Evolutionary conservation across 2,888 invertebrate species (phyloP), one percentile per base, ranked within the genome.

Genomic region (Epirrhoe alternata): DNA sequence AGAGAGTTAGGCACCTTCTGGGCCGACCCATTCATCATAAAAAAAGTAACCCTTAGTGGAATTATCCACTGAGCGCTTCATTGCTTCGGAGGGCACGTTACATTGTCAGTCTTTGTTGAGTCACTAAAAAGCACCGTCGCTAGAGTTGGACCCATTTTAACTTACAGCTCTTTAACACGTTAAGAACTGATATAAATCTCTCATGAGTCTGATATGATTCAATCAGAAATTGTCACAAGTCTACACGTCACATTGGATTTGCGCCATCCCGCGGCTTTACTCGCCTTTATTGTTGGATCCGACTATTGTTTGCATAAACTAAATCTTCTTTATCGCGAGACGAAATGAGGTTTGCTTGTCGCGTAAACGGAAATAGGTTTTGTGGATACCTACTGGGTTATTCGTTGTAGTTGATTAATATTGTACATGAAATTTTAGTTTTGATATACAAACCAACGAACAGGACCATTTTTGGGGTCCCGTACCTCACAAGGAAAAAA

Each of bases 291-390:
- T 72, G 74, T 76, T 67, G 72, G 76, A 75, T 80, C 74, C 71
- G 51, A 50, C 63, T 60, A 65, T 66, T 62, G 62, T 65, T 63
- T 16, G 17, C 51, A 68, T 64, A 68, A 70, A 72, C 74, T 71
- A 67, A 59, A 60, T 61, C 67, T 73, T 78, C 77, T 82, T 84
- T 82, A 84, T 80, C 69, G 64, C 66, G 68, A 73, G 74, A 77
- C 73, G 73, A 82, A 84, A 84, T 82, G 78, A 82, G 79, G 76
- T 83, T 71, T 75, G 66, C 75, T 74, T 77, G 74, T 72, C 73
- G 72, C 69, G 55, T 57, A 24, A 70, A 62, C 42, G 65, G 63
- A 63, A 16, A 47, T 16, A 47, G 14, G 47, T 6, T 16, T 14
- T 14, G 14, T 6, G 7, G 14, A 47, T 14, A 14, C 12, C 12